These are phyloP conservation scores for Amiota minor DNA, from an alignment of 2,888 invertebrate genomes.

Conservation along the genomic window DNA sequence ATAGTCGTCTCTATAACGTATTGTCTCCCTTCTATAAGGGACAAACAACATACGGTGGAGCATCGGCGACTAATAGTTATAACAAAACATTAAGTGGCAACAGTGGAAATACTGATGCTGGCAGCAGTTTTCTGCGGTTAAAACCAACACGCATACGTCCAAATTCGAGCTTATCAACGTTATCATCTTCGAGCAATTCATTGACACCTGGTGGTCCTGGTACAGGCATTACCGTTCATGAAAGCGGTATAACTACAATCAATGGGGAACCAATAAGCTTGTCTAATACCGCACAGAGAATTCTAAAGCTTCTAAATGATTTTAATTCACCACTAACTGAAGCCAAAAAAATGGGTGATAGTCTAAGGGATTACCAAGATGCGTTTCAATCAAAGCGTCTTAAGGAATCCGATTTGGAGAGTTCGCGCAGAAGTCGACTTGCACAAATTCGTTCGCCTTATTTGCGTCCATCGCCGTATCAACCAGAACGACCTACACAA, in stretches of 20 bases:
- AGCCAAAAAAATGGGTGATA: conserved; percentile 82
- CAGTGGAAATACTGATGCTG: conserved; percentile 40
- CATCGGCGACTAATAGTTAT: conserved; percentile 77
- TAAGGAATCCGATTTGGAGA: conserved; percentile 58
- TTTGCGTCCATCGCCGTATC: conserved; percentile 53
- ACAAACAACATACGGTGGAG: conserved; percentile 84
- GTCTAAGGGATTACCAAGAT: conserved; percentile 58
- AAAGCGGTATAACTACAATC: conserved; percentile 3
- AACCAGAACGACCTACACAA: conserved; percentile 14
- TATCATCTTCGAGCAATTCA: conserved; percentile 62
- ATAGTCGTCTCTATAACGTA: conserved; percentile 66
- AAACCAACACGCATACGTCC: conserved; percentile 66
- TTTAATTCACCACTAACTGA: conserved; percentile 87
- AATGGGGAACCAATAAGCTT: conserved; percentile 45
- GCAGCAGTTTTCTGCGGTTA: conserved; percentile 51
- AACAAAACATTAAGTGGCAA: conserved; percentile 36
- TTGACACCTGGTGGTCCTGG: conserved; percentile 35
- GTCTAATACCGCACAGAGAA: conserved; percentile 81
- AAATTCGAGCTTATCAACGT: conserved; percentile 63
- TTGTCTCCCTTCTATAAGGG: conserved; percentile 85
- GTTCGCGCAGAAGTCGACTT: conserved; percentile 56
- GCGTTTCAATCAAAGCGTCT: conserved; percentile 45
- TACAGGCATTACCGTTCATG: neutral
- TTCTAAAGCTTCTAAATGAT: conserved; percentile 86
- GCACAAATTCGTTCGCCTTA: conserved; percentile 62